A percentile compares a stretch with the other conserved stretches of the same genome.
These are phyloP conservation scores for Herminia tarsipennalis DNA, from an alignment of 2,888 invertebrate genomes.

Conservation along the genomic window DNA sequence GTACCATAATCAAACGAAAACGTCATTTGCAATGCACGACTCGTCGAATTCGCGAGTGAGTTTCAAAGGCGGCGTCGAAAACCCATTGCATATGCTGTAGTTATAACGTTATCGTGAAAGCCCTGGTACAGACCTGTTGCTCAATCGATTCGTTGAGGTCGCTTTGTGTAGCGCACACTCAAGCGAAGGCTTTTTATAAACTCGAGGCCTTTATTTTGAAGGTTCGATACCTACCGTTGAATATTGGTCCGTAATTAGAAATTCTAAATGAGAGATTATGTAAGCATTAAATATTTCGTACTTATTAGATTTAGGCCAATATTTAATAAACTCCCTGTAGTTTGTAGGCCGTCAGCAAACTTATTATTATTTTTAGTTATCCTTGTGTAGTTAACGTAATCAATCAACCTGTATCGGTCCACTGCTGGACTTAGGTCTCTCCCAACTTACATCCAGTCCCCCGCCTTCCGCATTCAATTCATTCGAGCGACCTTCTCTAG, in stretches of 20 bases:
- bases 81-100: slow-evolving; percentile 29
- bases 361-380: no score
- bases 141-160: slow-evolving; percentile 67
- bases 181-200: slow-evolving; percentile 44
- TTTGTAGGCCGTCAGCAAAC: no score
- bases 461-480: no score
- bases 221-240: slow-evolving; percentile 20
- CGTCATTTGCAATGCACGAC: slow-evolving; percentile 21
- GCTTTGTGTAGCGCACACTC: slow-evolving; percentile 61
- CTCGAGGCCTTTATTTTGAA: slow-evolving; percentile 38
- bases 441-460: no score
- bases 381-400: background rate
- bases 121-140: slow-evolving; percentile 68
- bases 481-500: no score
- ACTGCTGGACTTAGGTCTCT: no score
- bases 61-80: slow-evolving; percentile 33
- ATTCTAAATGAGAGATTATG: background rate
- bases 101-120: slow-evolving; percentile 37
- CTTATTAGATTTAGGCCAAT: background rate
- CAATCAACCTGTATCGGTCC: no score
- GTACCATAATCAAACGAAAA: no score
- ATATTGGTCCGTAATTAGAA: slow-evolving; percentile 12
- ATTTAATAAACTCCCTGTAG: background rate
- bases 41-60: slow-evolving; percentile 17
- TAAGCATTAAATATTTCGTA: background rate